Percentiles rank a stretch among this genome's conserved stretches.
These are phyloP conservation scores for Heliocidaris erythrogramma DNA, from an alignment of 35 echinoderm and acorn worm species.

Conservation along the genomic window DNA sequence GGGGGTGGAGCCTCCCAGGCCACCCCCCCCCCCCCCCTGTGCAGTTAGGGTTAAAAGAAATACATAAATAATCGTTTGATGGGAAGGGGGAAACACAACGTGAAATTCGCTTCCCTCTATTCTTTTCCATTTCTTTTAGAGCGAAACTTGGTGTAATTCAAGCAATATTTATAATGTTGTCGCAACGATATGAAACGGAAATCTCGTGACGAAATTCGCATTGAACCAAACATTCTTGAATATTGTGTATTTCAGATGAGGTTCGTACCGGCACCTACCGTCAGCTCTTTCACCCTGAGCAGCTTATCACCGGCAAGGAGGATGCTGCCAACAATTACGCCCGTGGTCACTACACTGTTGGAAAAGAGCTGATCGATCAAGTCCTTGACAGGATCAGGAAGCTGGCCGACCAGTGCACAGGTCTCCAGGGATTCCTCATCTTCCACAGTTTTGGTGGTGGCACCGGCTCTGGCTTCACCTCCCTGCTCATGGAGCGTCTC, in stretches of 20 bases:
- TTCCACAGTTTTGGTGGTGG: conserved; percentile 62
- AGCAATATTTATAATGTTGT: no score
- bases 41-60: no score
- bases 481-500: conserved; percentile 61
- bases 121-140: no score
- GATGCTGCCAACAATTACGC: conserved; percentile 84
- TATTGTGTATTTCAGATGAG: conserved; percentile 57
- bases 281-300: conserved; percentile 78
- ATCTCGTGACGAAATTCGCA: no score
- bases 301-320: conserved; percentile 81
- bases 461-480: conserved; percentile 63
- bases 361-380: neutral
- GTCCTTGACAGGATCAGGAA: conserved; percentile 33
- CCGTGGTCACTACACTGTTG: conserved; percentile 74
- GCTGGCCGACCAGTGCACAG: conserved; percentile 66
- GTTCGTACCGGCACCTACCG: conserved; percentile 65
- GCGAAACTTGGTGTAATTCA: no score
- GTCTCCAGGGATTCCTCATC: conserved; percentile 72
- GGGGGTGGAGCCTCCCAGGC: no score
- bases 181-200: no score
- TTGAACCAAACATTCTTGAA: no score
- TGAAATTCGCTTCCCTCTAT: no score
- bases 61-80: no score
- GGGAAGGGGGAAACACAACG: no score
- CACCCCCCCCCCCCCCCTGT: no score